Evolutionary conservation across 2,113 vertebrate genomes (phyloP), one percentile per base, ranked within the genome.

Genomic region (Arothron firmamentum): DNA sequence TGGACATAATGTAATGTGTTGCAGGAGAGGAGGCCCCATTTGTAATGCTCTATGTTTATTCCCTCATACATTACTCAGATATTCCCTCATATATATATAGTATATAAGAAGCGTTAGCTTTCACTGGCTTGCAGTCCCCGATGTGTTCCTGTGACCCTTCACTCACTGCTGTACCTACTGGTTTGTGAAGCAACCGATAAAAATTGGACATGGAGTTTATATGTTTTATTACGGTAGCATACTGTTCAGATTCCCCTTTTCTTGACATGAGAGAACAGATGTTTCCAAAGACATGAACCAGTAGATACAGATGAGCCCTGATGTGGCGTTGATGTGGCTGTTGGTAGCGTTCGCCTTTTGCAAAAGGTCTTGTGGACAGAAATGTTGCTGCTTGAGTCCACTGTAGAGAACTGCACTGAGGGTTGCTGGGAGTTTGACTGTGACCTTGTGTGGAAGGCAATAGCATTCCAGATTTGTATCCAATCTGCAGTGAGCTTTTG

Each of bases 111-210:
- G 52, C 25, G 56, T 66, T 72, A 75, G 49, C 23, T 12, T 21
- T 8, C 60, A 49, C 34, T 59, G 47, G 56, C 55, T 25, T 74
- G 34, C 41, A n/a, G 25, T 47, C 47, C 45, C n/a, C 56, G 51
- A 52, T 45, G n/a, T 57, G 41, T 55, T 28, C 38, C 19, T 50
- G 63, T 60, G 10, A 52, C 28, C 28, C 28, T 68, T 69, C 57
- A 49, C 72, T 84, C 83, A 78, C 83, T 74, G 79, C 71, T 87
- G 87, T 88, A 87, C 85, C 85, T 91, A 87, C 85, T 90, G 88
- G 88, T 91, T 86, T 88, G 82, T 83, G 74, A 71, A 75, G 86
- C 85, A 90, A 86, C 87, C 87, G 82, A 59, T 81, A 82, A 79
- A 38, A 73, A 85, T 59, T 86, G 85, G 81, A 85, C 71, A 88